A percentile compares a stretch with the other conserved stretches of the same genome.
These are phyloP conservation scores for Notodonta dromedarius DNA, from an alignment of 2,888 invertebrate species.

Conservation along the genomic window DNA sequence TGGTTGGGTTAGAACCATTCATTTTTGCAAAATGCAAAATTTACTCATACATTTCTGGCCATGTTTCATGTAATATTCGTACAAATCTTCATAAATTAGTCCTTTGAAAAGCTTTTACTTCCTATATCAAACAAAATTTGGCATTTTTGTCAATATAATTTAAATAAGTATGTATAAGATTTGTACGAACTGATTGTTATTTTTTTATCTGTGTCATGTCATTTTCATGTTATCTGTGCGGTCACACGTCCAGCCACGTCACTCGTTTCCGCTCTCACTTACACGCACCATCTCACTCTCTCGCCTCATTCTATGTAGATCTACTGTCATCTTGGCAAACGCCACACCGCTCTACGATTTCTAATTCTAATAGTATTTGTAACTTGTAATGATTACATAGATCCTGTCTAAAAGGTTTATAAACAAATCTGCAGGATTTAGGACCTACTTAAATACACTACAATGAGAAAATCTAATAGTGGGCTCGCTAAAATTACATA, in stretches of 20 bases:
- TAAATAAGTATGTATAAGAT: conserved; percentile 18
- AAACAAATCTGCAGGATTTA: too few relatives aligned
- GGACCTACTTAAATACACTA: too few relatives aligned
- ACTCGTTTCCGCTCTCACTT: conserved; percentile 82
- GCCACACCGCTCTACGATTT: conserved; percentile 47
- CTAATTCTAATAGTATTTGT: background rate
- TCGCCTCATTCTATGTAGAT: conserved; percentile 74
- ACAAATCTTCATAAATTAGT: too few relatives aligned
- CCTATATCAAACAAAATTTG: background rate
- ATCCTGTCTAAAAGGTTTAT: background rate
- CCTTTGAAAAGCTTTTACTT: too few relatives aligned
- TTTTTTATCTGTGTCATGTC: conserved; percentile 40
- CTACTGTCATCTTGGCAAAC: conserved; percentile 45
- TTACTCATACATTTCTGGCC: too few relatives aligned
- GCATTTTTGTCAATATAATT: background rate
- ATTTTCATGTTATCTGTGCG: conserved; percentile 64
- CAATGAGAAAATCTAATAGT: too few relatives aligned
- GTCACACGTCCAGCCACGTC: conserved; percentile 74
- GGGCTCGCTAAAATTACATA: too few relatives aligned
- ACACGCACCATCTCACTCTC: conserved; percentile 80
- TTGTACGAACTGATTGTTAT: conserved; percentile 31
- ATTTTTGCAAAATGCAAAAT: too few relatives aligned
- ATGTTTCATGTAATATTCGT: too few relatives aligned
- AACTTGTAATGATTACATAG: background rate
- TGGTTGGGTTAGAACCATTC: too few relatives aligned